A percentile compares a stretch with the other conserved stretches of the same genome.
phyloP scores from a whole-genome alignment of 2,797 vertebrate genomes.

The Hyperoplus lanceolatus region DNA sequence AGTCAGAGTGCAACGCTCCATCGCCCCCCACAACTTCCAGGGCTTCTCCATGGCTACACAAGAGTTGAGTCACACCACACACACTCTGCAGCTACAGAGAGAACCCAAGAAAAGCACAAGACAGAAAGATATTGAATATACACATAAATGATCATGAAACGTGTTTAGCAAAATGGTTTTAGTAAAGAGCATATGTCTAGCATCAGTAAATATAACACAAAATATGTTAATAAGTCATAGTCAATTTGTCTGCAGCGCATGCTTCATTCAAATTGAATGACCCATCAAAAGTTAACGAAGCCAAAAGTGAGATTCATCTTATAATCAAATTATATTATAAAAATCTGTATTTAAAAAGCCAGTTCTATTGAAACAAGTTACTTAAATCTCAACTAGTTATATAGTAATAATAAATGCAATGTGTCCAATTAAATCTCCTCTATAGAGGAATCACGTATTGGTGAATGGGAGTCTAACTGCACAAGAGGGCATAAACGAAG shows the following conservation, averaged over 20 bases:
- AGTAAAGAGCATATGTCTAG: background rate
- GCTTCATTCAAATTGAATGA: no score
- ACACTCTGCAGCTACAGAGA: constrained; percentile 78
- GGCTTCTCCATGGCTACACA: constrained; percentile 93
- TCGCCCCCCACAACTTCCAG: constrained; percentile 93
- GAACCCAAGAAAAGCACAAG: constrained; percentile 1
- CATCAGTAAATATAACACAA: background rate
- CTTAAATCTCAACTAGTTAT: background rate
- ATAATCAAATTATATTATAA: no score
- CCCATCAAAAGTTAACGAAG: background rate
- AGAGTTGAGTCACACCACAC: constrained; percentile 78
- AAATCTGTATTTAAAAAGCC: background rate
- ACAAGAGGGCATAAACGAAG: no score
- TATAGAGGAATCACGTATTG: no score
- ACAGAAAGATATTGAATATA: background rate
- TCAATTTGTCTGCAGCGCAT: background rate
- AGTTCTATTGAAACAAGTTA: background rate
- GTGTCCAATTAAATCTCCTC: no score
- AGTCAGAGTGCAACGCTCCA: constrained; percentile 91
- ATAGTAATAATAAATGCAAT: no score
- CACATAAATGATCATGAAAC: background rate
- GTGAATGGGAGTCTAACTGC: no score
- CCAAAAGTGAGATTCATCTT: background rate
- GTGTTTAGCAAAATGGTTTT: background rate
- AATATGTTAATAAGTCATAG: background rate